Percentiles rank a stretch among this genome's conserved stretches.
Evolutionary conservation across 2,888 invertebrate species (phyloP).

Genomic region (Drosophila stalkeri): DNA sequence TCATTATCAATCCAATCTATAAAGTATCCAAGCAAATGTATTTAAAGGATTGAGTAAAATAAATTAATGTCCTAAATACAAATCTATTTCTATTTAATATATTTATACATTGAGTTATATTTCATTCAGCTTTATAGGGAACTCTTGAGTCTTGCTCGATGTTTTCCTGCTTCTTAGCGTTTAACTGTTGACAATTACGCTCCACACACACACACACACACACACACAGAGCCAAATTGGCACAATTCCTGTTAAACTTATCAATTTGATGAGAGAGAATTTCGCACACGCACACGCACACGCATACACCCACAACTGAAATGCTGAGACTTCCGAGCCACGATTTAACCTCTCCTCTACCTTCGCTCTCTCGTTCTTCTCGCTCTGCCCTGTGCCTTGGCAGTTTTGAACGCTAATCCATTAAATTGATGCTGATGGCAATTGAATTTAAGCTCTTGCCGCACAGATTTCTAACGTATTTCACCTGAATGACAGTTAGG

Average conservation of each 20-base stretch:
- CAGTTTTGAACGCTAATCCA: constrained; percentile 74
- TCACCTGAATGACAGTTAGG: constrained; percentile 53
- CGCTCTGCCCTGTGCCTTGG: constrained; percentile 30
- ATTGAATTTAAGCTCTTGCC: constrained; percentile 78
- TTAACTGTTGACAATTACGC: constrained; percentile 64
- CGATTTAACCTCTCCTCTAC: neutral
- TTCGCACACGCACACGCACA: constrained; percentile 44
- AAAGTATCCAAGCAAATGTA: too few relatives aligned
- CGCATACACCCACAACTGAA: constrained; percentile 23
- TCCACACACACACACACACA: constrained; percentile 16
- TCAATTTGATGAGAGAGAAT: constrained; percentile 72
- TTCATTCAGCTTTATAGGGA: constrained; percentile 2
- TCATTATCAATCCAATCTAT: too few relatives aligned
- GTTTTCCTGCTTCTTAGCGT: constrained; percentile 13
- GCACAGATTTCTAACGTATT: constrained; percentile 59
- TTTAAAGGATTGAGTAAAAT: neutral
- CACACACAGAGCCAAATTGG: constrained; percentile 63
- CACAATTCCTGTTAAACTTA: constrained; percentile 80
- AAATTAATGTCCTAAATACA: neutral
- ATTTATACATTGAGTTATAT: neutral
- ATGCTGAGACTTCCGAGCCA: constrained; percentile 23
- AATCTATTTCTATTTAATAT: too few relatives aligned
- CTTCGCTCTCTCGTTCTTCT: too few relatives aligned
- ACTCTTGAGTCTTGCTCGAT: neutral
- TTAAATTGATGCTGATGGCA: constrained; percentile 80